Percentiles rank a stretch among this genome's conserved stretches.
Conservation (phyloP, 2,888 invertebrate genomes). For the Tholera decimalis region DNA sequence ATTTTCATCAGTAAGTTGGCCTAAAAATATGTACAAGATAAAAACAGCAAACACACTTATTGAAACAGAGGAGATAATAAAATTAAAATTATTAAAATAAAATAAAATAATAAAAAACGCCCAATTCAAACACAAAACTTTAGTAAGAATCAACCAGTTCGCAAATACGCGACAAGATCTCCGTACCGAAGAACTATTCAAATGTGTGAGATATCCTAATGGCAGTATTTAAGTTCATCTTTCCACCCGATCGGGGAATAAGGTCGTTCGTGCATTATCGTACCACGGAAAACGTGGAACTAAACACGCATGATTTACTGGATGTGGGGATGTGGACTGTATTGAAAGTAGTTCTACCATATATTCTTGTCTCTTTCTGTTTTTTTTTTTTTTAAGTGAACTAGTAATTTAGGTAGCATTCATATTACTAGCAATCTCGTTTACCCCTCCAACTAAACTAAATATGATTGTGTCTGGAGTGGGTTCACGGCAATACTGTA, state of each 20-base stretch:
- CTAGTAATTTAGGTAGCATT: too few species aligned
- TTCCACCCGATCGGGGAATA: slow-evolving; percentile 78
- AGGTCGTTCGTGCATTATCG: slow-evolving; percentile 77
- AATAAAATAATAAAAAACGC: not conserved
- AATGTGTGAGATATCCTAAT: slow-evolving; percentile 84
- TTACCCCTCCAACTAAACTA: too few species aligned
- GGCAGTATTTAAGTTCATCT: slow-evolving; percentile 82
- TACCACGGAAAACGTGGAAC: slow-evolving; percentile 54
- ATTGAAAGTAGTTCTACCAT: slow-evolving; percentile 7
- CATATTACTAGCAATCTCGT: too few species aligned
- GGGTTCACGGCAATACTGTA: too few species aligned
- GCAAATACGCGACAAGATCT: slow-evolving; percentile 67
- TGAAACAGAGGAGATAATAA: not conserved
- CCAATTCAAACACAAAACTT: slow-evolving; percentile 1
- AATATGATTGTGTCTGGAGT: too few species aligned
- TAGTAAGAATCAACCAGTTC: slow-evolving; percentile 32
- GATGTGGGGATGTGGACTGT: slow-evolving; percentile 18
- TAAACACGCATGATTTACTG: slow-evolving; percentile 32
- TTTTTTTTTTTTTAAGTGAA: too few species aligned
- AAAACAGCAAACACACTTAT: too few species aligned
- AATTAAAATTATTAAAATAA: not conserved
- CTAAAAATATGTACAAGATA: not conserved
- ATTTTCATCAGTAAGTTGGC: not conserved
- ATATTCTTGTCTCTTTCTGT: not conserved
- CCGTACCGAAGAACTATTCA: slow-evolving; percentile 74